These are phyloP conservation scores for Netta rufina DNA, from an alignment of 2,797 vertebrate genomes.

Conservation along the genomic window DNA sequence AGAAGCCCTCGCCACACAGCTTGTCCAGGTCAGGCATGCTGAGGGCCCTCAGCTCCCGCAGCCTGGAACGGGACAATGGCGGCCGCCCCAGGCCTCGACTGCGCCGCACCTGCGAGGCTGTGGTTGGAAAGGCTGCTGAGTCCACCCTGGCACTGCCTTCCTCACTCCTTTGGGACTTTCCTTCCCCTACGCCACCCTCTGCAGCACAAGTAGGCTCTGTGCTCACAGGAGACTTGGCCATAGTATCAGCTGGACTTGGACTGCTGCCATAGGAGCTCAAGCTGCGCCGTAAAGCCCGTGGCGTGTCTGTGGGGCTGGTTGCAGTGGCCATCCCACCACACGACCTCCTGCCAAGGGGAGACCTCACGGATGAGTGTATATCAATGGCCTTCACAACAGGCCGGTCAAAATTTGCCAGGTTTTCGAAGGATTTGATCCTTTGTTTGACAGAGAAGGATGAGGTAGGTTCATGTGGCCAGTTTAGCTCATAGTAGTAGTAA, in stretches of 20 bases:
- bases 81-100: slow-evolving; percentile 76
- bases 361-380: slow-evolving; percentile 79
- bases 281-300: slow-evolving; percentile 78
- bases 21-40: slow-evolving; percentile 96
- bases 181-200: background rate
- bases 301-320: slow-evolving; percentile 59
- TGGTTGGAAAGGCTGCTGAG: accelerated
- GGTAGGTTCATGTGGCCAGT: slow-evolving; percentile 81
- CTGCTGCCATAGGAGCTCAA: slow-evolving; percentile 84
- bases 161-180: background rate
- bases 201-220: background rate
- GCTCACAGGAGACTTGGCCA: slow-evolving; percentile 62
- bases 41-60: slow-evolving; percentile 89
- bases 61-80: slow-evolving; percentile 78
- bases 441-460: slow-evolving; percentile 92
- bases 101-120: slow-evolving; percentile 72
- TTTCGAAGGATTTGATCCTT: slow-evolving; percentile 96
- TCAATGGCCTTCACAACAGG: slow-evolving; percentile 81
- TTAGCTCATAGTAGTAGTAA: slow-evolving; percentile 81
- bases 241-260: background rate
- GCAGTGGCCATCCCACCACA: slow-evolving; percentile 78
- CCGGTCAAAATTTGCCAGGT: slow-evolving; percentile 89
- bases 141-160: background rate
- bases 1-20: slow-evolving; percentile 83
- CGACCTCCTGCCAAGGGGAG: slow-evolving; percentile 81